Conservation (phyloP, 1,140 invertebrate species). For the Brachionus sp. region DNA sequence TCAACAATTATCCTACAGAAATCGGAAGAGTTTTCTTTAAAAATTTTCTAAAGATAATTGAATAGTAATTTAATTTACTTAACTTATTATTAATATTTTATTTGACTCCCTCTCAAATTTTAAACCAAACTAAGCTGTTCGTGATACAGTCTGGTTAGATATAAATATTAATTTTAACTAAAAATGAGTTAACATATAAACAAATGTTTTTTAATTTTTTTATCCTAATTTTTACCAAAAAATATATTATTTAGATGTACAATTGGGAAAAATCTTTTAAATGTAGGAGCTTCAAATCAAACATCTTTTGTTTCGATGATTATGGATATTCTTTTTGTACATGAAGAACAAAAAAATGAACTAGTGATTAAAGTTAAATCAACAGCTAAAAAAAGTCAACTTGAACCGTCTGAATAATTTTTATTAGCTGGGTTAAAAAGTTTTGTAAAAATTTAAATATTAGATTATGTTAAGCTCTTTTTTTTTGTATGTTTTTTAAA, state of each 20-base stretch:
- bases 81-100: neutral
- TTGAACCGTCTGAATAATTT: neutral
- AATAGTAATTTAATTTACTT: neutral
- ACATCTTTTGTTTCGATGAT: too few species aligned
- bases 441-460: neutral
- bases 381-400: too few species aligned
- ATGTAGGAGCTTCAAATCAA: neutral
- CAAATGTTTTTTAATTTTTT: neutral
- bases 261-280: neutral
- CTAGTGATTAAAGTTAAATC: too few species aligned
- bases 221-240: neutral
- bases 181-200: neutral
- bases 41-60: neutral
- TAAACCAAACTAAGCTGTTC: neutral
- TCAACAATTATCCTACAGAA: neutral
- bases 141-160: neutral
- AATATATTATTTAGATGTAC: neutral
- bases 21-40: neutral
- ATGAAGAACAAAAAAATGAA: too few species aligned
- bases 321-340: too few species aligned
- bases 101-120: too few species aligned
- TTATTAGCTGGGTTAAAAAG: neutral
- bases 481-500: neutral
- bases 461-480: too few species aligned
- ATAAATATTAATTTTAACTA: neutral